Evolutionary conservation across 2,888 invertebrate species (phyloP), one percentile per base, ranked within the genome.

Genomic region (Apamea epomidion): DNA sequence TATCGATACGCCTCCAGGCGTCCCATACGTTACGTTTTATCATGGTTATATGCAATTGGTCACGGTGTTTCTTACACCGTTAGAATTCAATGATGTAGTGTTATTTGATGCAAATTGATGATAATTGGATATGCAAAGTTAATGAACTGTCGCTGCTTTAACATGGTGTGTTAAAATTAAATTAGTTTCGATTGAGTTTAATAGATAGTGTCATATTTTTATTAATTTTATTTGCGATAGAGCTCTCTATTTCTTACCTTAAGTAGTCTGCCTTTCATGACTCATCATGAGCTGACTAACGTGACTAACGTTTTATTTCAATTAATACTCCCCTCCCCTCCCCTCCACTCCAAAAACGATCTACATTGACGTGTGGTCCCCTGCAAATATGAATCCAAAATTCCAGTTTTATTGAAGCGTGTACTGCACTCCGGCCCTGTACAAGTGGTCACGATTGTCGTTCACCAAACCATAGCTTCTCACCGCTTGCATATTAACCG

Each of bases 51-150:
- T 42, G 64, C 69, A 72, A 84, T 80, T 82, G 64, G 82, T 79
- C 80, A 84, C 73, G 75, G 77, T 80, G 64, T 75, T 87, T 80
- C 68, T 75, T 64, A 71, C 42, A 82, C 88, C 87, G 87, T 87
- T 87, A 87, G 64, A 77, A 70, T 68, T 65, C 14, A 78, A 74
- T 76, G 71, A 78, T 81, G 48, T 58, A 83, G 78, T 84, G 77
- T 77, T 74, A 72, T 84, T 74, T 51, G 42, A 77, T 80, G 85
- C 81, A 78, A 87, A 89, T 84, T 68, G 73, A 48, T 68, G 32
- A 65, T 77, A 72, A 80, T 83, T 81, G 65, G 68, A 25, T 69
- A 79, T 79, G 62, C 69, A 48, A 80, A 82, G 64, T 76, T 74
- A 76, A 65, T 82, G 32, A 84, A 71, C 65, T 81, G 58, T 74